Evolutionary conservation across 1,140 invertebrate species (phyloP), one percentile per base, ranked within the genome.

Genomic region (Stegodyphus dumicola): DNA sequence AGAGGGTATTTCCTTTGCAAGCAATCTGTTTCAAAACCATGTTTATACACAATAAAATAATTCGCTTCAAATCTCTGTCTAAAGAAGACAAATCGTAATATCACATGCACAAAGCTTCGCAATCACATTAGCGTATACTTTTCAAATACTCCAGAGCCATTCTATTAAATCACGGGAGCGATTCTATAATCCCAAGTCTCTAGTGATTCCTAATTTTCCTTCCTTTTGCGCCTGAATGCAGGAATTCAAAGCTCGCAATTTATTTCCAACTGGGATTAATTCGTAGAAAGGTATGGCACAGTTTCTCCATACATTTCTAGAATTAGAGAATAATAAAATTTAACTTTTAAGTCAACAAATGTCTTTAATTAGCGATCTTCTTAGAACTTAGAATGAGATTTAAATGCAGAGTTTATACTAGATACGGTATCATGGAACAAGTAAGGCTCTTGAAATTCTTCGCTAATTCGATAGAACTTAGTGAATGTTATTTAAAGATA

Each of bases 231-330:
- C 15, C 51, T 77, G 65, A 66, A 77, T 77, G 76, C 65, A 77
- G 76, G 64, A 77, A 77, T 77, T 77, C 76, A 77, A 77, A 77
- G 60, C 54, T 77, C 66, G 67, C 76, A 77, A 49, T 77, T 77
- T 77, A 77, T 77, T 66, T 77, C 76, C 76, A 67, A 77, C 65
- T 67, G 76, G 76, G 67, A 77, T 77, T 77, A 77, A 77, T 77
- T 77, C 76, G 49, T 64, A 17, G 76, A 33, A 33, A 77, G 76
- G 67, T 77, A 67, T 70, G 6, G 33, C 67, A 66, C 67, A 77
- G 67, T 77, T 77, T 77, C 76, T 33, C 33, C 33, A 33, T 33
- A 33, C 33, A 3, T 33, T 33, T 33, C 33, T 33, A 33, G 33
- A 33, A 60, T 56, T 64, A 77, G 74, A 49, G 33, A 77, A 66